Evolutionary conservation across 1,140 invertebrate species (phyloP), one percentile per base, ranked within the genome.

Genomic region (Hormaphis cornu): DNA sequence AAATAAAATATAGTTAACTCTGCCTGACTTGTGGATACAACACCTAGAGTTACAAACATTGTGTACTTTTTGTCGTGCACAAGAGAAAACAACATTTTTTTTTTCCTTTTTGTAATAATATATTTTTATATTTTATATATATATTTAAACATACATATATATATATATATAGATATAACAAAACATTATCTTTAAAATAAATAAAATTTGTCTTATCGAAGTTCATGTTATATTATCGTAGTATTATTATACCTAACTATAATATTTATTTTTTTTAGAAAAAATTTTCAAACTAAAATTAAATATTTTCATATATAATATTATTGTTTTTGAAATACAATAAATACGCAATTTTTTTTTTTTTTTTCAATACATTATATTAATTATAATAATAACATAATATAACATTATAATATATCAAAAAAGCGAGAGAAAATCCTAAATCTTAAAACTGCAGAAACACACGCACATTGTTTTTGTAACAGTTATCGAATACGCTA

Each of bases 121-220:
- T 50, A 35, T 22, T 66, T 50, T 48, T 24, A 50, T 66, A 14
- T 46, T 40, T 40, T 40, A 24, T 24, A 61, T 12, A 16, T 59
- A 46, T 58, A 22, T 37, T 59, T 44, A 26, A n/a, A n/a, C n/a
- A n/a, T n/a, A n/a, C n/a, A n/a, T n/a, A n/a, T n/a, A n/a, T 40
- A 24, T 24, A 61, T 12, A 16, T 59, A 46, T 58, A 22, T 37
- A 42, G 26, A 26, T 63, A 50, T 66, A 66, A 66, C 61, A 66
- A 66, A 50, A 33, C 44, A 66, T 63, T 30, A 63, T 30, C 58
- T 46, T 66, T 33, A 66, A 48, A 66, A 66, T 48, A 66, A 50
- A 63, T 48, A 66, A 50, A 63, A 50, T 50, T 66, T 46, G 30
- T 33, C 61, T 22, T 50, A 24, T 33, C 20, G 44, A 66, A 48